Base-by-base conservation (phyloP, 2,797 vertebrate genomes). In the Darevskia mixta region DNA sequence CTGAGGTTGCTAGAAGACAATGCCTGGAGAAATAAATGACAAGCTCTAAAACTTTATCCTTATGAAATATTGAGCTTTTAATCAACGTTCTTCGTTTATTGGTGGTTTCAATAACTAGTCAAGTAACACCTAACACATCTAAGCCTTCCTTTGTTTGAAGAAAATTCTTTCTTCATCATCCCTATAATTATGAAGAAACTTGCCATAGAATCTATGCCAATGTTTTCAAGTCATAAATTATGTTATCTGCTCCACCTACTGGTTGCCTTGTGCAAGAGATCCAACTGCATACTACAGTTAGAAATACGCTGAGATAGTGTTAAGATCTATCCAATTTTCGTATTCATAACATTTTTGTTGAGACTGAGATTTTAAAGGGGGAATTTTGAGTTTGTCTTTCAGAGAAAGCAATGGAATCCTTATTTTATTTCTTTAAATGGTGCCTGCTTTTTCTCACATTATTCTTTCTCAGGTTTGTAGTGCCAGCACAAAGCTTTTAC, bases 181-280 rank as follows among this genome's bases (percentile, higher is more conserved):
- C 61, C 55, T 15, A 8, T 92, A 88, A 92, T 94, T 92, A 93
- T 87, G 77, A 82, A 89, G 87, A 92, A 92, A 87, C 72, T 38
- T 89, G 93, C 92, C 90, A 87, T 83, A 86, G 79, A 92, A 89
- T 81, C 61, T 64, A n/a, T 92, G 89, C 77, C 86, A 87, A 89
- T 94, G 91, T 92, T 93, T 88, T 25, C 79, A 82, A 5, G 27
- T 93, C 88, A 88, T 95, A 95, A 94, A 87, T 95, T 93, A 90
- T 89, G 90, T 95, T 94, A 84, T 95, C 92, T 95, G 87, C 95
- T 95, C 92, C 87, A 93, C 90, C 95, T 96, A 91, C 94, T 94
- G 86, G 89, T 91, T 89, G 90, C 79, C 93, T 67, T 1, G 25
- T 78, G 91, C 82, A 95, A 94, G 80, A 79, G 8, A 81, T 41